Percentiles rank a stretch among this genome's conserved stretches.
Conservation (phyloP, 1,140 invertebrate species). For the Agrilus planipennis region DNA sequence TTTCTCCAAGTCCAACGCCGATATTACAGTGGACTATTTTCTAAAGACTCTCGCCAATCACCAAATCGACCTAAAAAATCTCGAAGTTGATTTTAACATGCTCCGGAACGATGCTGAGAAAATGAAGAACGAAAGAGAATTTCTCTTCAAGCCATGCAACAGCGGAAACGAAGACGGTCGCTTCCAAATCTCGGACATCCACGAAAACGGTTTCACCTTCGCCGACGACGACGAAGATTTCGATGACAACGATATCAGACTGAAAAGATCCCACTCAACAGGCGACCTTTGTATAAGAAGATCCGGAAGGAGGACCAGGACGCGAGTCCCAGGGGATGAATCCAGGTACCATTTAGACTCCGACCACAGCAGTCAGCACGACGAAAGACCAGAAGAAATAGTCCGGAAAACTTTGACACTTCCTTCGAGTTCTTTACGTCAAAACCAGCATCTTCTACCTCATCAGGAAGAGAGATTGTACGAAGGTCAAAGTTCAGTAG, state of each 20-base stretch:
- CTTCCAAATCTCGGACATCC: conserved; percentile 42
- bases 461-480: conserved; percentile 29
- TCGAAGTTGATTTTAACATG: conserved; percentile 20
- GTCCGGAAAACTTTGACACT: conserved; percentile 28
- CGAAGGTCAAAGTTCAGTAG: conserved; percentile 35
- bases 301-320: conserved; percentile 21
- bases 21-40: conserved; percentile 43
- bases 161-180: conserved; percentile 39
- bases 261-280: conserved; percentile 39
- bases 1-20: conserved; percentile 35
- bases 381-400: conserved; percentile 38
- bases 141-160: conserved; percentile 27
- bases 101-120: conserved; percentile 19
- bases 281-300: conserved; percentile 35
- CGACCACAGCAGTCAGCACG: conserved; percentile 38
- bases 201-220: conserved; percentile 36
- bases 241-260: conserved; percentile 24
- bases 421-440: conserved; percentile 24
- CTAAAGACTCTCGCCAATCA: conserved; percentile 39
- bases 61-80: conserved; percentile 29
- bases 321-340: conserved; percentile 27
- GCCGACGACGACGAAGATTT: conserved; percentile 32
- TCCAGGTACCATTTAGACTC: conserved; percentile 38
- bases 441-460: conserved; percentile 27
- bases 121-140: conserved; percentile 16